These are phyloP conservation scores for Tholera decimalis DNA, from an alignment of 2,888 invertebrate genomes.

Conservation along the genomic window DNA sequence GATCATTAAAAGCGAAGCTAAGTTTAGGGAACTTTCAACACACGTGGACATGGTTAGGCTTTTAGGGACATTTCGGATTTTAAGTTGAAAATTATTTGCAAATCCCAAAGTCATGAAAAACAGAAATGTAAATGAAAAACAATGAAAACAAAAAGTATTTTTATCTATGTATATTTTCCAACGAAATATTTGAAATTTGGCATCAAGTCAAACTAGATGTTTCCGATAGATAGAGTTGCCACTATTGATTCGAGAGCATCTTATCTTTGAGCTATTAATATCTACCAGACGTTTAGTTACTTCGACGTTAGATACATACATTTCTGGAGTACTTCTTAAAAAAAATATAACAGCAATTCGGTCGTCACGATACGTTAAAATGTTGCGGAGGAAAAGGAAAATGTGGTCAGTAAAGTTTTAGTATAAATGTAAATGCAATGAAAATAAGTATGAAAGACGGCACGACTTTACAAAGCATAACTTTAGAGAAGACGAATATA, in stretches of 20 bases:
- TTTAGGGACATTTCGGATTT: slow-evolving; percentile 12
- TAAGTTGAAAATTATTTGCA: not conserved
- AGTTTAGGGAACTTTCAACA: slow-evolving; percentile 32
- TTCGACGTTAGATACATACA: not conserved
- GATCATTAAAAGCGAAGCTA: slow-evolving; percentile 32
- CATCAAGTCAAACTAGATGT: slow-evolving; percentile 29
- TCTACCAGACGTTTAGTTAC: not conserved
- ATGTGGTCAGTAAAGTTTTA: too few species aligned
- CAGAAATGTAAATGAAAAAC: too few species aligned
- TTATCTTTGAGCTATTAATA: slow-evolving; percentile 32
- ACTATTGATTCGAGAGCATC: slow-evolving; percentile 36
- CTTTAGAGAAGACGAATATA: not conserved
- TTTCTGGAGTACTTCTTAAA: not conserved
- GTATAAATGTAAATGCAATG: too few species aligned
- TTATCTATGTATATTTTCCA: too few species aligned
- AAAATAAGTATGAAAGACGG: not conserved
- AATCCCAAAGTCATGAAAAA: too few species aligned
- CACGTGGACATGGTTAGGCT: slow-evolving; percentile 40
- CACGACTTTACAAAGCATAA: not conserved
- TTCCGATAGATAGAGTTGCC: slow-evolving; percentile 3
- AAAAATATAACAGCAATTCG: too few species aligned
- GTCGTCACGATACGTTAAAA: not conserved
- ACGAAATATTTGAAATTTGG: too few species aligned
- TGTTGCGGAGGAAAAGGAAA: not conserved
- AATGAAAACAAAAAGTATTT: too few species aligned